A percentile compares a stretch with the other conserved stretches of the same genome.
Evolutionary conservation across 2,797 vertebrate species (phyloP).

Genomic region (Pantherophis alleghaniensis): DNA sequence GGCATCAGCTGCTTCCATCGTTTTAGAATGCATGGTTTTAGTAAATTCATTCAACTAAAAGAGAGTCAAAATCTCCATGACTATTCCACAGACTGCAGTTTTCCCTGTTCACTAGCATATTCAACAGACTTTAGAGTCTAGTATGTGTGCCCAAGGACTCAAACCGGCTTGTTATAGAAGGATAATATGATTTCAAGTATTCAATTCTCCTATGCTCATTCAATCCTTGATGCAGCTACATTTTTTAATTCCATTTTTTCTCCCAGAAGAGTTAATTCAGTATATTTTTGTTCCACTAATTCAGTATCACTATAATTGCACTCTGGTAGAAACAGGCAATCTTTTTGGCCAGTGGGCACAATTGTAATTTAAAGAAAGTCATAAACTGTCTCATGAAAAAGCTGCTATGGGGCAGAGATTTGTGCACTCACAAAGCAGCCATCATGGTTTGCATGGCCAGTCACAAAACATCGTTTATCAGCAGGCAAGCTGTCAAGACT

Average conservation of each 20-base stretch:
- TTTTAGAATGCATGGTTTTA: neutral
- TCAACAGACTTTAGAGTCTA: neutral
- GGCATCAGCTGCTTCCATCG: neutral
- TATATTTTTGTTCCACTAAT: neutral
- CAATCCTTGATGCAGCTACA: neutral
- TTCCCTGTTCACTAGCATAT: neutral
- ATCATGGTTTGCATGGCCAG: neutral
- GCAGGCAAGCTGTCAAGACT: neutral
- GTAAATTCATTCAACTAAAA: neutral
- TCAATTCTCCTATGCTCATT: neutral
- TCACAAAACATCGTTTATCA: neutral
- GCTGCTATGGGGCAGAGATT: neutral
- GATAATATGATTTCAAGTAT: neutral
- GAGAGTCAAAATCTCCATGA: neutral
- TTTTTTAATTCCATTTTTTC: neutral
- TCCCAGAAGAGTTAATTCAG: neutral
- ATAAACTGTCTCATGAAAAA: neutral
- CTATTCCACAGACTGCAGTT: neutral
- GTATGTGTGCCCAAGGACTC: neutral
- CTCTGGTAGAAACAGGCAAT: neutral
- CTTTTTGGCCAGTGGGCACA: neutral
- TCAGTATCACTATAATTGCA: neutral
- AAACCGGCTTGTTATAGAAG: neutral
- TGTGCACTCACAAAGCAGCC: neutral
- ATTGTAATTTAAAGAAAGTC: neutral